Base-by-base conservation (phyloP, 2,113 vertebrate genomes). In the Sinocyclocheilus rhinocerous region DNA sequence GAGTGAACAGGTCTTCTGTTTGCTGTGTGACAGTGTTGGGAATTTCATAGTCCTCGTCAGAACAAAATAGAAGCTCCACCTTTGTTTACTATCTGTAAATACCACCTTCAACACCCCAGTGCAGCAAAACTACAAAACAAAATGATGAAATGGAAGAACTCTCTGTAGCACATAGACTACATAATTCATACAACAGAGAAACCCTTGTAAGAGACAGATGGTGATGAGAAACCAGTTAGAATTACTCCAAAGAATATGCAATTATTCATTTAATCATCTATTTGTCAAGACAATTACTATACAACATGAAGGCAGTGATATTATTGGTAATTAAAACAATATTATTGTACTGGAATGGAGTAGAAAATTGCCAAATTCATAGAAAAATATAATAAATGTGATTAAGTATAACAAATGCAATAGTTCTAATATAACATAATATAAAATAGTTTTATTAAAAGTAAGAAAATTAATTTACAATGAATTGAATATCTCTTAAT, bases 11-110 rank as follows among this genome's bases (percentile, higher is more conserved):
- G 36, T 65, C 78, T 22, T 76, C 39, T 59, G 26, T 77, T 77
- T 57, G 18, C 76, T 45, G 7, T 42, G 13, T 50, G 16, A 45
- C 65, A 50, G 15, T 59, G 48, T 83, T 24, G n/a, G 16, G 67
- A 55, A 72, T 83, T 8, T 55, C 45, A 73, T n/a, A 24, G 33
- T 73, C 45, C 55, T 57, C 9, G 6, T 4, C 22, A 61, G 22
- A 63, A 33, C 0, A 65, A 20, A 18, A 29, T 13, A 1, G 5
- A 45, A 24, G 33, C 52, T 82, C 67, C 39, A 42, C 82, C 59
- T 73, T 72, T 72, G 48, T 52, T 84, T 76, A 89, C 69, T 26
- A 84, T 70, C 76, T 81, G 67, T 57, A 69, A 82, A 81, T 82
- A 80, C 29, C 61, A 42, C 50, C 12, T 50, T 2, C 42, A 45